Base-by-base conservation (phyloP, 2,888 invertebrate species). In the Pristionchus exspectatus region DNA sequence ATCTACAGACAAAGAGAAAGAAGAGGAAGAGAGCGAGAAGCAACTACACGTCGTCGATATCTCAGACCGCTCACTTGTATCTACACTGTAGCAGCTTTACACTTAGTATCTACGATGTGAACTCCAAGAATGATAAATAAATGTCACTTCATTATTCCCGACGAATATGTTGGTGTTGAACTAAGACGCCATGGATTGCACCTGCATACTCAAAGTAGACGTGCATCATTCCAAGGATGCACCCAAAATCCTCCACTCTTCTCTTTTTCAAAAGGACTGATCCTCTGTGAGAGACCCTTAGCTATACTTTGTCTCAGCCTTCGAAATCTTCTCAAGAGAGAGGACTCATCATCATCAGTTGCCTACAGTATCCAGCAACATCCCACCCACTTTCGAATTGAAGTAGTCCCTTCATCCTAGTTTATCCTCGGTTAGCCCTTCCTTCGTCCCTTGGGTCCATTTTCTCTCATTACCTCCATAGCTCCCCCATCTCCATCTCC, bases 361-460 rank as follows among this genome's bases (percentile, higher is more conserved):
- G 74, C 21, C 38, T 77, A 77, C 33, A 77, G 74, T 77, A 77
- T 44, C 10, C 24, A 10, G 14, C n/a, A 44, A 24, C 44, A 21
- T 77, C 74, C 74, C 74, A 77, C 74, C 33, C 24, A 38, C 44
- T 77, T 44, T 77, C 74, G 10, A 30, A 12, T 30, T 69, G 66
- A 66, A 72, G 72, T 33, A 44, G 24, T 44, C 74, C 30, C n/a
- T 24, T 69, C 38, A 7, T 77, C 33, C 72, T 18, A 33, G 30
- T 72, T 63, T 72, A 72, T 33, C 27, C 18, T 72, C 30, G 81
- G 81, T 81, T 38, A 38, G 33, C 16, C 69, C 81, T 54, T 33
- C 72, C 10, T 33, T 30, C 72, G 27, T 54, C 81, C 81, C 81
- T 81, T 21, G 81, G 50, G 81, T 81, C 44, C 81, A 81, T 54